Evolutionary conservation across 2,888 invertebrate species (phyloP).

Genomic region (Harmothoe impar): DNA sequence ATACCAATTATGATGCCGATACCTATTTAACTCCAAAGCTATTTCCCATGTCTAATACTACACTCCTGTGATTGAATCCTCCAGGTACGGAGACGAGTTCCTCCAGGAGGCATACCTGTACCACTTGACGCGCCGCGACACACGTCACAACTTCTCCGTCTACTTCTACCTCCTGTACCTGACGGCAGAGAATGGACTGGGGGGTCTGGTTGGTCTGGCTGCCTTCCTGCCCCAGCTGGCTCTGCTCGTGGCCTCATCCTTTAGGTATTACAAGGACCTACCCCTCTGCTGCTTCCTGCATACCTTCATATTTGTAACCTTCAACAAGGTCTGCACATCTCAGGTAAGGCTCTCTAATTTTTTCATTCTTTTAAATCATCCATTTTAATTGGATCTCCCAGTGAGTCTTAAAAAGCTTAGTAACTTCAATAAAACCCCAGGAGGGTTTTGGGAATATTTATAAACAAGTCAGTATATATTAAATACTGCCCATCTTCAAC

Average conservation of each 20-base stretch:
- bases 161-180: constrained; percentile 97
- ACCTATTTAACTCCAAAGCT: no score
- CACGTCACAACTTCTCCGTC: constrained; percentile 97
- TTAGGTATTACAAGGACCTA: constrained; percentile 85
- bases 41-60: no score
- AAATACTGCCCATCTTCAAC: no score
- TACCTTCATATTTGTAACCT: constrained; percentile 94
- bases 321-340: constrained; percentile 97
- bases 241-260: constrained; percentile 74
- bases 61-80: not conserved
- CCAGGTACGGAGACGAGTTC: constrained; percentile 93
- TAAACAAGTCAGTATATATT: no score
- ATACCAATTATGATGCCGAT: no score
- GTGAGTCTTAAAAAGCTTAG: no score
- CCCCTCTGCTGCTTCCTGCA: constrained; percentile 93
- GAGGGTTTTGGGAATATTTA: no score
- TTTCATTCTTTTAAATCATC: no score
- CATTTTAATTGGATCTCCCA: no score
- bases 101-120: constrained; percentile 95
- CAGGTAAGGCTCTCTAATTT: constrained; percentile 86
- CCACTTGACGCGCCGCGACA: constrained; percentile 93
- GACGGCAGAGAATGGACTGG: constrained; percentile 64
- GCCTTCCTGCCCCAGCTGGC: constrained; percentile 89
- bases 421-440: no score
- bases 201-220: constrained; percentile 86